Conservation (phyloP, 2,797 vertebrate species). For the Sebastiscus albofasciatus region DNA sequence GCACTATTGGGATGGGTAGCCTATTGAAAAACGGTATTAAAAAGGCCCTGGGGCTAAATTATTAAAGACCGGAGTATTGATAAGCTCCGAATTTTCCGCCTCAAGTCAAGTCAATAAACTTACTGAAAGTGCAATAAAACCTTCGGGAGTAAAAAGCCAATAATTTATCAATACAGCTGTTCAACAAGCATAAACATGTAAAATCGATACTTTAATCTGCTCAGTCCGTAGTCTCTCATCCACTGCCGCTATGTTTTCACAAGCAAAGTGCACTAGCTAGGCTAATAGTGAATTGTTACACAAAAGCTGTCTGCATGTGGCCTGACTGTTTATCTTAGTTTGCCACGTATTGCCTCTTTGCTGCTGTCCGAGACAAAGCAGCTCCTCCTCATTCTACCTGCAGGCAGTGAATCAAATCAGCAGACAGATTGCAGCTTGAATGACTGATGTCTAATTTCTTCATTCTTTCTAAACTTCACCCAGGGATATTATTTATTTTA, state of each 20-base stretch:
- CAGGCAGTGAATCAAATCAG: not conserved
- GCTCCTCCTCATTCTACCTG: not conserved
- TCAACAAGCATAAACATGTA: no score
- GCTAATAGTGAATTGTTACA: not conserved
- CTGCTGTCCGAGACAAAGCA: not conserved
- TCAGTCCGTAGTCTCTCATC: no score
- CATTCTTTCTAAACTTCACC: not conserved
- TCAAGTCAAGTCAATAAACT: fast-evolving
- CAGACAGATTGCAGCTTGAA: no score
- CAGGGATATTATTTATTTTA: not conserved
- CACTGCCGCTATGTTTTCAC: not conserved
- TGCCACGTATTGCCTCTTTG: not conserved
- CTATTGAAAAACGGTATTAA: not conserved
- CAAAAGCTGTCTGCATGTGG: not conserved
- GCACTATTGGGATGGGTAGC: no score
- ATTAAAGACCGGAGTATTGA: no score
- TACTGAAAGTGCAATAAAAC: not conserved
- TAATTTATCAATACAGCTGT: no score
- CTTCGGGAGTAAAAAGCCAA: no score
- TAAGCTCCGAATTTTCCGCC: fast-evolving
- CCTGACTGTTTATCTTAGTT: not conserved
- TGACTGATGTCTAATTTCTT: no score
- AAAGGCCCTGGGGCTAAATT: not conserved
- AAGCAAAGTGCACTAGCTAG: fast-evolving
- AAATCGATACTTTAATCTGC: no score